phyloP scores from a whole-genome alignment of 2,797 vertebrate species.

The Myotis daubentonii region DNA sequence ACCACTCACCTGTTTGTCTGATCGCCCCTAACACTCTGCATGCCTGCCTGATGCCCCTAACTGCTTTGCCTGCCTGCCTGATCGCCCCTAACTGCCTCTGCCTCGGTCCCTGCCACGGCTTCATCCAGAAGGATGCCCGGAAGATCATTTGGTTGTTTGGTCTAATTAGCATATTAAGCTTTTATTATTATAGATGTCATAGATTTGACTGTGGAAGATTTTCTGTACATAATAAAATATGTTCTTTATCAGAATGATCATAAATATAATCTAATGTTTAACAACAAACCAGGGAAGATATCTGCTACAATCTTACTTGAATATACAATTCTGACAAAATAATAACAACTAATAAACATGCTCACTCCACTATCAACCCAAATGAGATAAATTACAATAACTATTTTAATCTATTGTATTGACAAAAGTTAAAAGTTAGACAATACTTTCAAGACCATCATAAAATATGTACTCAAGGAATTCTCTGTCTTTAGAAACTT shows the following conservation, averaged over 20 bases:
- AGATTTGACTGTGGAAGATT: neutral
- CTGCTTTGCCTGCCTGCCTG: too few relatives aligned
- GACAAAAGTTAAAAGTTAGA: conserved; percentile 2
- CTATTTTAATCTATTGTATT: neutral
- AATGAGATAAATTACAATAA: neutral
- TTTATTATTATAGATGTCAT: neutral
- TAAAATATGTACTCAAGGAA: neutral
- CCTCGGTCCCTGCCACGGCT: accelerated
- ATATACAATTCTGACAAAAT: neutral
- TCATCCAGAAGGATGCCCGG: too few relatives aligned
- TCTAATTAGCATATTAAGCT: too few relatives aligned
- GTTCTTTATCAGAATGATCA: neutral
- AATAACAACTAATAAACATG: neutral
- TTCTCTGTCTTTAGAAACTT: neutral
- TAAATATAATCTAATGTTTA: conserved; percentile 22
- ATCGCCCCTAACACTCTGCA: too few relatives aligned
- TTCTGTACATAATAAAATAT: neutral
- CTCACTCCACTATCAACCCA: neutral
- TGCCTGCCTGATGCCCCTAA: too few relatives aligned
- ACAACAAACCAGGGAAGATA: neutral
- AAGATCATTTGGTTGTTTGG: too few relatives aligned
- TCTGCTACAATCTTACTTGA: neutral
- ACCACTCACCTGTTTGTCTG: too few relatives aligned
- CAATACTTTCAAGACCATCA: neutral
- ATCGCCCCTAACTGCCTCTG: too few relatives aligned